A percentile compares a stretch with the other conserved stretches of the same genome.
These are phyloP conservation scores for Clavelina lepadiformis DNA, from an alignment of 23 tunicate species.

Conservation along the genomic window DNA sequence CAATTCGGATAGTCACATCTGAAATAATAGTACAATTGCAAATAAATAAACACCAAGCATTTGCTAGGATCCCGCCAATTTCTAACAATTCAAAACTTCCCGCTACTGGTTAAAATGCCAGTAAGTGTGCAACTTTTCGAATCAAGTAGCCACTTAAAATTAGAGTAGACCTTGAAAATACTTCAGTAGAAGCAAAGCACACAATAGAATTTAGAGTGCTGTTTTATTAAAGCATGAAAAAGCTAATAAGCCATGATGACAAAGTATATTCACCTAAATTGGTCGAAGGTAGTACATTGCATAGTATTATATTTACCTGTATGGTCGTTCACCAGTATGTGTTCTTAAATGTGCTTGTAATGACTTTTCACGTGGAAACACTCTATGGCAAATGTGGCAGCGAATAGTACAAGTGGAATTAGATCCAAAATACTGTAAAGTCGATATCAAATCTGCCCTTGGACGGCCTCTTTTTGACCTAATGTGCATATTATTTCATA, in stretches of 20 bases:
- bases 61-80: no score
- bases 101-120: no score
- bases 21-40: constrained; percentile 1
- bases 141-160: no score
- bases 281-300: no score
- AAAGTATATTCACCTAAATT: no score
- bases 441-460: constrained; percentile 75
- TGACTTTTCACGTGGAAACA: constrained; percentile 86
- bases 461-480: constrained; percentile 93
- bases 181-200: no score
- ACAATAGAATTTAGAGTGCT: no score
- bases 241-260: no score
- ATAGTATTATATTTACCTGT: constrained; percentile 80
- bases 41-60: not conserved
- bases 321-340: constrained; percentile 89
- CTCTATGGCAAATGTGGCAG: constrained; percentile 76
- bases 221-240: no score
- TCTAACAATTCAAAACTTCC: no score
- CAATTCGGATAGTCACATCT: constrained; percentile 91
- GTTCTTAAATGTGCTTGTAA: constrained; percentile 85
- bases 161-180: no score
- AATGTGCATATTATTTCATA: not conserved
- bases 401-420: constrained; percentile 82
- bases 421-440: constrained; percentile 79
- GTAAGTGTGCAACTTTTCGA: no score